Conservation (phyloP, 2,888 invertebrate genomes). For the Leptinotarsa peninsularis region DNA sequence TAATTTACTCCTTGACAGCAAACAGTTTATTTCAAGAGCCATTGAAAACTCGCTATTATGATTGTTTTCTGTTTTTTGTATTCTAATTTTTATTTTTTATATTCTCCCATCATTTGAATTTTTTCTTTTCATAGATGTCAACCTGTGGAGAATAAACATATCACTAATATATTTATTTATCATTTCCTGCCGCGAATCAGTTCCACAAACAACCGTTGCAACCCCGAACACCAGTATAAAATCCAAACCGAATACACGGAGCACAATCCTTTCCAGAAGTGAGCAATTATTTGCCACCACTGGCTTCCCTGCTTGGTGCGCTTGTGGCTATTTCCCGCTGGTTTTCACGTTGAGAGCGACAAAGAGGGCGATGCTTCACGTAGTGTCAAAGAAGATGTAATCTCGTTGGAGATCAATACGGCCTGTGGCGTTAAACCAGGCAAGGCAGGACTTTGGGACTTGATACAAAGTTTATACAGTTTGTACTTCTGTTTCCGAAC, state of each 20-base stretch:
- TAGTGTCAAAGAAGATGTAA: constrained; percentile 63
- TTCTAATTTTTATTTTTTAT: too few relatives aligned
- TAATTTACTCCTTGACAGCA: too few relatives aligned
- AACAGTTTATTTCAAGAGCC: too few relatives aligned
- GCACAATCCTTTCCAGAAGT: constrained; percentile 19
- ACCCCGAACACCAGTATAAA: too few relatives aligned
- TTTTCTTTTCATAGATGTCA: too few relatives aligned
- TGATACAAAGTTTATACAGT: constrained; percentile 60
- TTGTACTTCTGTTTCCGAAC: constrained; percentile 38
- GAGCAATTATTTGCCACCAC: constrained; percentile 34
- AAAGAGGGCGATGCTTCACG: constrained; percentile 57
- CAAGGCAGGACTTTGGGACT: constrained; percentile 62
- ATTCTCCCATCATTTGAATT: too few relatives aligned
- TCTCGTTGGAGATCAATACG: constrained; percentile 65
- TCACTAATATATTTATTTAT: too few relatives aligned
- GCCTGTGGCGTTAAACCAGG: constrained; percentile 65
- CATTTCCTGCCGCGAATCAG: too few relatives aligned
- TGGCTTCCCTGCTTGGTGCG: constrained; percentile 34
- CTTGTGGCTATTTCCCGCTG: constrained; percentile 31
- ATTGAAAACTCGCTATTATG: too few relatives aligned
- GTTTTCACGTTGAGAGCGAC: constrained; percentile 42
- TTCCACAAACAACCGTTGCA: too few relatives aligned
- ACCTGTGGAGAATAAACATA: too few relatives aligned
- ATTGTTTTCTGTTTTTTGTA: too few relatives aligned
- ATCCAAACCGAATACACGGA: not conserved